Conservation (phyloP, 2,113 vertebrate genomes). For the Boulengeromyrus knoepffleri region DNA sequence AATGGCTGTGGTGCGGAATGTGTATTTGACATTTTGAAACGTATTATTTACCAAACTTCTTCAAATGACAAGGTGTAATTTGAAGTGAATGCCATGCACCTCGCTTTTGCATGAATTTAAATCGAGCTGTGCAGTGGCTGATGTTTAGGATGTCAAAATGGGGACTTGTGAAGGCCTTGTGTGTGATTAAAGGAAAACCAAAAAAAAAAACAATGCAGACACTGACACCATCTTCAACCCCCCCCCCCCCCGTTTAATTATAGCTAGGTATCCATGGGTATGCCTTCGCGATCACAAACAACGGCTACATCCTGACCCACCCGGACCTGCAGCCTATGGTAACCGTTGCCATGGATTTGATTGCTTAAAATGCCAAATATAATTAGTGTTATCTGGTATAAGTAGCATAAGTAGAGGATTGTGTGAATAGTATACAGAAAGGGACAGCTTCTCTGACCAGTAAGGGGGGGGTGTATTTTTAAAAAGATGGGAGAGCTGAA, state of each 20-base stretch:
- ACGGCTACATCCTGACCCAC: slow-evolving; percentile 95
- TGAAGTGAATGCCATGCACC: slow-evolving; percentile 45
- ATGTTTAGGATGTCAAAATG: slow-evolving; percentile 41
- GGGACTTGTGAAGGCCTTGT: slow-evolving; percentile 44
- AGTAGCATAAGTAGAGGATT: background rate
- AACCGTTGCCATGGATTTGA: slow-evolving; percentile 42
- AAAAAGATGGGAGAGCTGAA: background rate
- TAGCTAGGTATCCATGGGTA: slow-evolving; percentile 98
- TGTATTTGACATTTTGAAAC: slow-evolving; percentile 49
- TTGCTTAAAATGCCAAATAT: background rate
- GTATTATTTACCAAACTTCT: slow-evolving; percentile 44
- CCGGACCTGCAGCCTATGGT: slow-evolving; percentile 93
- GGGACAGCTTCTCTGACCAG: background rate
- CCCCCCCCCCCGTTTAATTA: slow-evolving; percentile 33
- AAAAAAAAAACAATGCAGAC: background rate
- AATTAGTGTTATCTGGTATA: background rate
- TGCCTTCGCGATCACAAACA: slow-evolving; percentile 98
- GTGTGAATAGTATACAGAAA: background rate
- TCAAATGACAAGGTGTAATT: slow-evolving; percentile 35
- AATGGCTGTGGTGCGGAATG: slow-evolving; percentile 21
- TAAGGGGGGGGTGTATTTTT: background rate
- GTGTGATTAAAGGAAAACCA: background rate
- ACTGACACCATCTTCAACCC: slow-evolving; percentile 14
- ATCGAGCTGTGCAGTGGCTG: slow-evolving; percentile 39
- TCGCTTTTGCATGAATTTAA: slow-evolving; percentile 40